Base-by-base conservation (phyloP, 2,797 vertebrate species). In the Pristis pectinata region DNA sequence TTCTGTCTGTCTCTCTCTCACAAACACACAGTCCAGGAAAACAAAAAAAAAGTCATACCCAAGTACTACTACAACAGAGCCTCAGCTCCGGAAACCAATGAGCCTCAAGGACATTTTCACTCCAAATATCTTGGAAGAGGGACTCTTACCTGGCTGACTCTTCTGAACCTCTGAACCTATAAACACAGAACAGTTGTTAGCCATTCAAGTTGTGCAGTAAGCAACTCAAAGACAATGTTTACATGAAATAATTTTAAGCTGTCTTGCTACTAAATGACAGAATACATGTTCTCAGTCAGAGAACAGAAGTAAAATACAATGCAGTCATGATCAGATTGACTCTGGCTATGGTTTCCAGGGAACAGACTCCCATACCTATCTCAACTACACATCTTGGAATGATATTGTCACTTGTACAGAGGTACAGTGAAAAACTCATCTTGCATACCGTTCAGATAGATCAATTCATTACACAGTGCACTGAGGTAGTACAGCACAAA, bases 91-190 rank as follows among this genome's bases (percentile, higher is more conserved):
- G 30, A n/a, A 87, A 87, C 41, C 56, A 87, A 87, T 7, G 56
- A 44, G 27, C 11, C 49, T 59, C 30, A 59, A 87, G 34, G 83
- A 59, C 5, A 59, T 17, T 61, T 61, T 30, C 34, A 85, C 10
- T 15, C 24, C 8, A 9, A 27, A 10, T 10, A 49, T 0, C 22
- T 87, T 59, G 56, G 13, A 53, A 56, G 37, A 49, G 24, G 37
- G 22, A 1, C 91, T 37, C 87, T 93, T 72, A 93, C 91, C 91
- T 93, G 91, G 41, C 37, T 93, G 91, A 93, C 19, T 93, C 67
- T 67, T 67, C 91, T 44, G 37, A 22, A 11, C 22, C 27, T 93
- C 91, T 19, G 91, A 70, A 37, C 91, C 91, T 93, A 27, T 27
- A n/a, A 93, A 27, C 67, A 93, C 11, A 30, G n/a, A 92, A 41